Evolutionary conservation across 2,113 vertebrate species (phyloP).

Genomic region (Phyllostomus hastatus): DNA sequence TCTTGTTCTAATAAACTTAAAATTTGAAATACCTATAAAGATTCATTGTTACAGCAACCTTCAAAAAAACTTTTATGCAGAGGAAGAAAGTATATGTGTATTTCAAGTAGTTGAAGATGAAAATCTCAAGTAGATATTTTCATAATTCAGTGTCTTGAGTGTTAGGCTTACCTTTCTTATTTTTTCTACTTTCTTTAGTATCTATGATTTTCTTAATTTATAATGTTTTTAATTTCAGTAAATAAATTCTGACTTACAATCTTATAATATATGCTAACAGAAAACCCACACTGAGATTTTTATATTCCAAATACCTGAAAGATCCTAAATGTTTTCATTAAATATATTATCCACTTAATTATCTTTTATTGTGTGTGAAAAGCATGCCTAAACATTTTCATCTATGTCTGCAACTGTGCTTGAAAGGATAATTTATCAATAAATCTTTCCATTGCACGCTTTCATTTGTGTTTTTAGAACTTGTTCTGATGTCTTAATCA

Average conservation of each 20-base stretch:
- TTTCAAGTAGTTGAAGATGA: background rate
- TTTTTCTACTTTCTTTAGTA: background rate
- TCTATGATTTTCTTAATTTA: background rate
- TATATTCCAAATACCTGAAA: background rate
- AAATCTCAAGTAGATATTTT: constrained; percentile 10
- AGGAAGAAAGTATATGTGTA: background rate
- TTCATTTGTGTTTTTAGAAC: background rate
- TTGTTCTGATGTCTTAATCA: background rate
- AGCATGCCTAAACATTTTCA: background rate
- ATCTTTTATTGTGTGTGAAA: background rate
- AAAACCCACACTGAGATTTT: background rate
- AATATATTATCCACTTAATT: background rate
- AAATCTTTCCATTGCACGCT: background rate
- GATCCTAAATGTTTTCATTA: background rate
- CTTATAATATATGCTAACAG: background rate
- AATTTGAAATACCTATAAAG: background rate
- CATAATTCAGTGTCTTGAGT: background rate
- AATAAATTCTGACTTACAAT: background rate
- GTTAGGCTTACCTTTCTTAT: constrained; percentile 3
- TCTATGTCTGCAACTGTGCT: background rate
- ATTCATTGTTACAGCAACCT: background rate
- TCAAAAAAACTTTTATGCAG: background rate
- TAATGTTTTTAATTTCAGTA: constrained; percentile 13
- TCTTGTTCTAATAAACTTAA: background rate
- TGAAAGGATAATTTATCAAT: background rate